These are phyloP conservation scores for Pangasianodon hypophthalmus DNA, from an alignment of 2,113 vertebrate species.

Conservation along the genomic window DNA sequence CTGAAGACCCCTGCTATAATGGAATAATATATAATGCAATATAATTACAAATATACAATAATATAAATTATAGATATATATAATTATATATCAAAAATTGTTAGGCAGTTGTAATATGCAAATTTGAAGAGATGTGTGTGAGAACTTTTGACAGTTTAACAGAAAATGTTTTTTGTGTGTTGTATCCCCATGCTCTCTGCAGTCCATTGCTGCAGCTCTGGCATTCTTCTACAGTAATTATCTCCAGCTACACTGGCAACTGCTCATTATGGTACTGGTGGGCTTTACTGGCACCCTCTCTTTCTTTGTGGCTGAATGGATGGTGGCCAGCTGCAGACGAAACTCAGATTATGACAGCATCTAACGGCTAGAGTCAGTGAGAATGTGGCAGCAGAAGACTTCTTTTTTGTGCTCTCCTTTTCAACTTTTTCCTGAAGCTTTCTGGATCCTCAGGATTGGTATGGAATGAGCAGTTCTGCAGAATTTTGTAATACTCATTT, in stretches of 20 bases:
- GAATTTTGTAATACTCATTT: background rate
- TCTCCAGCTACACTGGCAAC: constrained; percentile 93
- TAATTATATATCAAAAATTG: background rate
- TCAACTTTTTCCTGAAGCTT: background rate
- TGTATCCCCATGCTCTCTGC: constrained; percentile 29
- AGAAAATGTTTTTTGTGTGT: background rate
- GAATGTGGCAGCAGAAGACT: constrained; percentile 6
- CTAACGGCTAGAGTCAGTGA: constrained; percentile 63
- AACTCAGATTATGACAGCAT: constrained; percentile 86
- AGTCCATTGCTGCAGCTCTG: constrained; percentile 93
- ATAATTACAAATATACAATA: background rate
- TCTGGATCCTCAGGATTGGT: background rate
- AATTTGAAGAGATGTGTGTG: background rate
- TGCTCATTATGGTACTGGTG: constrained; percentile 86
- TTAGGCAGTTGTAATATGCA: background rate
- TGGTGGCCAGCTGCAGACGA: constrained; percentile 66
- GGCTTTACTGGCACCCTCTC: constrained; percentile 86
- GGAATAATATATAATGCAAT: background rate
- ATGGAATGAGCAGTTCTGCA: background rate
- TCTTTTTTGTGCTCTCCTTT: background rate
- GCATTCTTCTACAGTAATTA: constrained; percentile 98
- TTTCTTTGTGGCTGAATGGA: constrained; percentile 87
- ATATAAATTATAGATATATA: background rate
- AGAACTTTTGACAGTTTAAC: background rate
- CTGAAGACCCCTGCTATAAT: background rate